Evolutionary conservation across 2,797 vertebrate genomes (phyloP).

Genomic region (Bradypus variegatus): DNA sequence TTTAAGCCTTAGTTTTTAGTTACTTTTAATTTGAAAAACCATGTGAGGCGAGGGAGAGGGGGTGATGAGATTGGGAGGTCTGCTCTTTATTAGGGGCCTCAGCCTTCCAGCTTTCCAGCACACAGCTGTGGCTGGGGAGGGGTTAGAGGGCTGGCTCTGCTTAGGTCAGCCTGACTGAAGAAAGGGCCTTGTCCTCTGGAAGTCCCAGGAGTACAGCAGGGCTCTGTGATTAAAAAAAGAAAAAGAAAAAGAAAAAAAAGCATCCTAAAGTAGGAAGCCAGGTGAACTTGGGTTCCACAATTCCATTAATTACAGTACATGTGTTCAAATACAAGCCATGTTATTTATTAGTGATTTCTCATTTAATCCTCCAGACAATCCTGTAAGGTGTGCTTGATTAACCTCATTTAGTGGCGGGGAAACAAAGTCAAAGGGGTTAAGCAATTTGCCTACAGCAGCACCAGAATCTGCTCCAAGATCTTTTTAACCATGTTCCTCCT

Average conservation of each 20-base stretch:
- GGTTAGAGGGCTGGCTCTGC: conserved; percentile 17
- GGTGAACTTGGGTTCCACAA: not conserved
- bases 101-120: conserved; percentile 32
- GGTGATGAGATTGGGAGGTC: conserved; percentile 44
- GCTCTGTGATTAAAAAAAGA: not conserved
- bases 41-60: not conserved
- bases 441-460: not conserved
- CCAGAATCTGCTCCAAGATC: not conserved
- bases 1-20: conserved; percentile 12
- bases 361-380: not conserved
- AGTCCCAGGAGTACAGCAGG: conserved; percentile 32
- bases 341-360: not conserved
- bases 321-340: not conserved
- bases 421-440: not conserved
- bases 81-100: conserved; percentile 70
- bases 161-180: conserved; percentile 50
- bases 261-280: not conserved
- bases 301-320: not conserved
- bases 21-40: conserved; percentile 67
- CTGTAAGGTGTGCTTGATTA: not conserved
- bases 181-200: conserved; percentile 45
- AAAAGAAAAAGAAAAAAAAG: not conserved
- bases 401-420: not conserved
- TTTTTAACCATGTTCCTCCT: not conserved
- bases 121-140: conserved; percentile 58